These are phyloP conservation scores for Orestias chungarensis DNA, from an alignment of 2,797 vertebrate genomes.

Conservation along the genomic window DNA sequence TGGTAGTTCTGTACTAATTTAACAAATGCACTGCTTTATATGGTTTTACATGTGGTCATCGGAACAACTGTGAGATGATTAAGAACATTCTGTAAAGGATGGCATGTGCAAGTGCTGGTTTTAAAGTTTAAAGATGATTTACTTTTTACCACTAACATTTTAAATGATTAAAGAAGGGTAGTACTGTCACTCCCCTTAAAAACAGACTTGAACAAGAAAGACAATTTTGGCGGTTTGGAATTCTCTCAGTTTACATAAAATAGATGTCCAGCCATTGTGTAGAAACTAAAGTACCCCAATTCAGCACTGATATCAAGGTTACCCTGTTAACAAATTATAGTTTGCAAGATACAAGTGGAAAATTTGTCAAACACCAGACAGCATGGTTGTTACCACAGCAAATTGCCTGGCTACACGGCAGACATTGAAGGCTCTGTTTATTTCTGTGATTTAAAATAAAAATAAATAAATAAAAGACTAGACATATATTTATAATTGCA, in stretches of 20 bases:
- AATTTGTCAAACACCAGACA: background rate
- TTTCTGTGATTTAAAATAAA: background rate
- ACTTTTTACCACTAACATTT: too few relatives aligned
- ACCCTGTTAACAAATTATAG: background rate
- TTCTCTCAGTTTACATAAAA: background rate
- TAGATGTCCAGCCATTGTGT: background rate
- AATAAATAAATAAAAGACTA: background rate
- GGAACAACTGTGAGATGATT: too few relatives aligned
- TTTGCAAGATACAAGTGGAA: background rate
- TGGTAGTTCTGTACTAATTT: too few relatives aligned
- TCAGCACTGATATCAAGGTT: background rate
- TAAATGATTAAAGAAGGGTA: too few relatives aligned
- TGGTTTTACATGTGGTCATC: too few relatives aligned
- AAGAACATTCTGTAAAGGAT: too few relatives aligned
- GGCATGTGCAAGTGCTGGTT: too few relatives aligned
- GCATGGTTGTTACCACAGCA: too few relatives aligned
- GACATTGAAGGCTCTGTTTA: background rate
- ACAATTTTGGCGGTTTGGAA: background rate
- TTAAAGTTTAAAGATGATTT: too few relatives aligned
- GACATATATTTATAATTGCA: background rate
- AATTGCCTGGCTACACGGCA: too few relatives aligned
- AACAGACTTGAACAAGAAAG: too few relatives aligned
- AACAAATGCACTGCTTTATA: background rate
- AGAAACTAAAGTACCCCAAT: background rate
- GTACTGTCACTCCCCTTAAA: too few relatives aligned